These are phyloP conservation scores for Melinopterus prodromus DNA, from an alignment of 2,888 invertebrate species.

Conservation along the genomic window DNA sequence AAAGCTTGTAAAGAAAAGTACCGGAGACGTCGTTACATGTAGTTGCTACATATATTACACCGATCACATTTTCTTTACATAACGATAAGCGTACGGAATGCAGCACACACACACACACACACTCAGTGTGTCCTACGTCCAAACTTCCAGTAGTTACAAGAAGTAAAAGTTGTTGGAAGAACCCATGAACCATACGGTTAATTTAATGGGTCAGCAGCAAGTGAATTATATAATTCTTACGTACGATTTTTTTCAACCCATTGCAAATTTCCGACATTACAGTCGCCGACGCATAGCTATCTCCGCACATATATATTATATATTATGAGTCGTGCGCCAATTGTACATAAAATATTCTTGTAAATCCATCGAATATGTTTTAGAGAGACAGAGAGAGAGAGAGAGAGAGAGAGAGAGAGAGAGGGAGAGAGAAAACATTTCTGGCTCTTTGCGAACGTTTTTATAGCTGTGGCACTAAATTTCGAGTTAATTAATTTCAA, in stretches of 20 bases:
- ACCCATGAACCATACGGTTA: not conserved
- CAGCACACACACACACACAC: not conserved
- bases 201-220: not conserved
- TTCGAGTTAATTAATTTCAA: not conserved
- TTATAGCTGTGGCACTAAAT: not conserved
- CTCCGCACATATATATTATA: not conserved
- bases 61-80: not conserved
- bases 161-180: conserved; percentile 4
- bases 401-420: not conserved
- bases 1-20: not conserved
- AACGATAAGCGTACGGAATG: not conserved
- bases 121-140: not conserved
- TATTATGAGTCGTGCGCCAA: not conserved
- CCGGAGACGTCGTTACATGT: not conserved
- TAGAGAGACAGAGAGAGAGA: not conserved
- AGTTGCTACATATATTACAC: not conserved
- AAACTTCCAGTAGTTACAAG: conserved; percentile 4
- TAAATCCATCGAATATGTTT: not conserved
- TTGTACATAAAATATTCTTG: not conserved
- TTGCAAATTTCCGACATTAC: conserved; percentile 4
- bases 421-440: not conserved
- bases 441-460: not conserved
- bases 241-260: not conserved
- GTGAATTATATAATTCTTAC: not conserved
- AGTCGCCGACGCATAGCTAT: not conserved